These are phyloP conservation scores for Sebastes vulpes DNA, from an alignment of 2,797 vertebrate genomes.

Conservation along the genomic window DNA sequence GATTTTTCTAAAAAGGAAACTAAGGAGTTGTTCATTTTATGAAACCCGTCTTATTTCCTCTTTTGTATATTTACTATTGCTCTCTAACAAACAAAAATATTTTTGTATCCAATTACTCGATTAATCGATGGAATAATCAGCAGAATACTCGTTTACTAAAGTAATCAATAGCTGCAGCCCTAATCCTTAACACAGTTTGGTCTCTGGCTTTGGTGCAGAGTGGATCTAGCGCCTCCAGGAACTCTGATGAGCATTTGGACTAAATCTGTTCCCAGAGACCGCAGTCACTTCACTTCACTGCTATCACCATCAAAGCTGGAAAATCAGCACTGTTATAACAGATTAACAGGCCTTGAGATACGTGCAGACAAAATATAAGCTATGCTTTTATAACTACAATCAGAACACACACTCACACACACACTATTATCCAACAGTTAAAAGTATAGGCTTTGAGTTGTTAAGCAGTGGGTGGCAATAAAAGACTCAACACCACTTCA, in stretches of 20 bases:
- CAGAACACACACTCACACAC: constrained; percentile 23
- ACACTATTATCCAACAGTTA: constrained; percentile 57
- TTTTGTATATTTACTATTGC: background rate
- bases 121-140: too few relatives aligned
- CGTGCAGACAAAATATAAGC: constrained; percentile 76
- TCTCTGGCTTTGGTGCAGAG: background rate
- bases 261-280: constrained; percentile 61
- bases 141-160: too few relatives aligned
- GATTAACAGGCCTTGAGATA: constrained; percentile 72
- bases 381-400: constrained; percentile 59
- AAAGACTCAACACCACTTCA: constrained; percentile 83
- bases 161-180: too few relatives aligned
- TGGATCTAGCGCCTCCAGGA: background rate
- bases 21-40: background rate
- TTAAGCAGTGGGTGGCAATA: constrained; percentile 76
- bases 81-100: too few relatives aligned
- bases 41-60: too few relatives aligned
- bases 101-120: too few relatives aligned
- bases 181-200: too few relatives aligned
- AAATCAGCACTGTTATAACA: constrained; percentile 58
- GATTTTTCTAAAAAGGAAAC: too few relatives aligned
- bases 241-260: constrained; percentile 5
- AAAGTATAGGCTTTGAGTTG: constrained; percentile 65
- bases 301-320: constrained; percentile 72
- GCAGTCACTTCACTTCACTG: constrained; percentile 36